These are phyloP conservation scores for Aythya baeri DNA, from an alignment of 2,113 vertebrate species.

Conservation along the genomic window DNA sequence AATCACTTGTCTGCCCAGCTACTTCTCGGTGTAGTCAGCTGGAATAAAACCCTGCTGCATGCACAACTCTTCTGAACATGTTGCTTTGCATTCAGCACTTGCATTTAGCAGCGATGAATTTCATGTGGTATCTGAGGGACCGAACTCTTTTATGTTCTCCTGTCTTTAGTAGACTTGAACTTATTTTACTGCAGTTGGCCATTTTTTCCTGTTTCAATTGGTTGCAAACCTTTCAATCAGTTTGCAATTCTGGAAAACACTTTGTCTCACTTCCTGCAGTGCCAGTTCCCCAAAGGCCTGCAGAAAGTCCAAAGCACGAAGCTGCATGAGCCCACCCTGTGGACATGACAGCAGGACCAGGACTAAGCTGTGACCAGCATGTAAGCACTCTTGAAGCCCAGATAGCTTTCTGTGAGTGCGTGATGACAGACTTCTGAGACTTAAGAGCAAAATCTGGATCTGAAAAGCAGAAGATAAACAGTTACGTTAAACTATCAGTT, in stretches of 20 bases:
- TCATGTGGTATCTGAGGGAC: fast-evolving
- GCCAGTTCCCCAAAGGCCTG: background rate
- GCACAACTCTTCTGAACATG: fast-evolving
- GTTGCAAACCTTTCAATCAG: too few relatives aligned
- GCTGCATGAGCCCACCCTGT: fast-evolving
- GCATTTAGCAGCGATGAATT: background rate
- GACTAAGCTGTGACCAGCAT: too few relatives aligned
- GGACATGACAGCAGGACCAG: fast-evolving
- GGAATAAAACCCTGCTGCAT: too few relatives aligned
- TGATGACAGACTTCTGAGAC: background rate
- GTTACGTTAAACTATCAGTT: fast-evolving
- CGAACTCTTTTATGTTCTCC: background rate
- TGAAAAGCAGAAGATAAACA: background rate
- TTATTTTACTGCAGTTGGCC: background rate
- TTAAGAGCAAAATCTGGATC: background rate
- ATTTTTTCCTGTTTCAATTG: background rate
- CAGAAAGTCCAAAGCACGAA: fast-evolving
- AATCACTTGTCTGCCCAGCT: background rate
- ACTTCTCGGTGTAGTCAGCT: background rate
- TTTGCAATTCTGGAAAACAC: too few relatives aligned
- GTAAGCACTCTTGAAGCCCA: background rate
- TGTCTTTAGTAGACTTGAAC: background rate
- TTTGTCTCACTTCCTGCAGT: background rate
- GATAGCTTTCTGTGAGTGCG: too few relatives aligned
- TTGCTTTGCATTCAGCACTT: background rate